phyloP scores from a whole-genome alignment of 2,797 vertebrate species.

The Peromyscus aztecus region DNA sequence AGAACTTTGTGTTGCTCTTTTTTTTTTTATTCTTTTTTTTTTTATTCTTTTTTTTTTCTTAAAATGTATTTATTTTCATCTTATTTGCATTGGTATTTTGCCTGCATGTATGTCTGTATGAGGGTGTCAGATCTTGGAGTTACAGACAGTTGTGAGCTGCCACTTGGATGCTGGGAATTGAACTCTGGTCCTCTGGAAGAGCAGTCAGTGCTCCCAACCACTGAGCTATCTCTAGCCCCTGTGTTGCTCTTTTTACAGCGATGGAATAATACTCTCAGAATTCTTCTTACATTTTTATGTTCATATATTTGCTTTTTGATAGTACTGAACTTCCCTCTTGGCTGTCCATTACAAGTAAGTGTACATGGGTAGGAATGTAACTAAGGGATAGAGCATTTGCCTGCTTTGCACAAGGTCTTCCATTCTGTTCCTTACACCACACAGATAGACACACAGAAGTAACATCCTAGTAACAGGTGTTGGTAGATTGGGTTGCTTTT shows the following conservation, averaged over 20 bases:
- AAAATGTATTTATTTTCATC: not conserved
- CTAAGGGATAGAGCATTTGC: not conserved
- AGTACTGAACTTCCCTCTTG: not conserved
- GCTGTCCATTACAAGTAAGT: slow-evolving; percentile 34
- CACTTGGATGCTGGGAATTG: not conserved
- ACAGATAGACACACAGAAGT: not conserved
- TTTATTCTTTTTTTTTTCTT: not conserved
- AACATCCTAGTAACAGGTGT: not conserved
- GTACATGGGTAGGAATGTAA: not conserved
- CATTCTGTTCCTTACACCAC: not conserved
- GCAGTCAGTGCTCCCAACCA: not conserved
- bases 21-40: not conserved
- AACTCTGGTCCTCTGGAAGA: not conserved
- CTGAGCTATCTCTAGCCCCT: not conserved
- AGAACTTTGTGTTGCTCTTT: slow-evolving; percentile 38
- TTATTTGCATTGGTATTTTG: not conserved
- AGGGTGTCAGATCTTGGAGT: not conserved
- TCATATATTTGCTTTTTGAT: slow-evolving; percentile 41
- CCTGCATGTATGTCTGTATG: not conserved
- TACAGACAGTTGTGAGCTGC: not conserved
- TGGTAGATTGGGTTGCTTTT: slow-evolving; percentile 26
- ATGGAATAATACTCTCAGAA: not conserved
- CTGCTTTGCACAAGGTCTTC: not conserved
- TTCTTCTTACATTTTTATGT: not conserved
- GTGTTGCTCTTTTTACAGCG: not conserved